Conservation (phyloP, 2,113 vertebrate genomes). For the Scartelaos histophorus region DNA sequence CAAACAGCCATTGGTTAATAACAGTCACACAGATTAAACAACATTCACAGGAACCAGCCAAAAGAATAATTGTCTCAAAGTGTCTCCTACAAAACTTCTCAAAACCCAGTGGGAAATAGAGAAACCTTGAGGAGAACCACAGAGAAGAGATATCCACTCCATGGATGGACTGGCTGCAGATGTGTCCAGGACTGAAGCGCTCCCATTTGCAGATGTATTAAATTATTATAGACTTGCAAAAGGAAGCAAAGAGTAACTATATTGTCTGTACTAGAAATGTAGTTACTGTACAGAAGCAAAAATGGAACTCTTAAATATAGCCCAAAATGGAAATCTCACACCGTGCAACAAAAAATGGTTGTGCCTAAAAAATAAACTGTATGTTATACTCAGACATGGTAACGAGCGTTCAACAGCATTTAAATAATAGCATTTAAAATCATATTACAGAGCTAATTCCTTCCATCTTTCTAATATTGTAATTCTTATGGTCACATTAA, state of each 20-base stretch:
- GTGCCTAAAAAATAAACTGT: neutral
- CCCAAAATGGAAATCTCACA: neutral
- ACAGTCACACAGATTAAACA: no score
- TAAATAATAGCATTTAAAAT: slow-evolving; percentile 38
- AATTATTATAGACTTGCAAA: neutral
- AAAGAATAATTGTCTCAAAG: no score
- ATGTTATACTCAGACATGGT: slow-evolving; percentile 4
- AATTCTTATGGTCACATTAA: slow-evolving; percentile 46
- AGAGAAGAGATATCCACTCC: no score
- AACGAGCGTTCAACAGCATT: slow-evolving; percentile 52
- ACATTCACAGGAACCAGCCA: no score
- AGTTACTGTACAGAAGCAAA: slow-evolving; percentile 25
- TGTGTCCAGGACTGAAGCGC: no score
- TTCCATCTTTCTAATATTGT: slow-evolving; percentile 42
- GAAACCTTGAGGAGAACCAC: no score
- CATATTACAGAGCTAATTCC: slow-evolving; percentile 23
- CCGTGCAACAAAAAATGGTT: neutral
- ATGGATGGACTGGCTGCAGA: no score
- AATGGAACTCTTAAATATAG: slow-evolving; percentile 19
- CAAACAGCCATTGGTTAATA: no score
- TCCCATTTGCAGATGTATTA: no score
- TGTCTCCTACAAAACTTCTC: no score
- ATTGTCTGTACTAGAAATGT: slow-evolving; percentile 21
- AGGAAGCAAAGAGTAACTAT: neutral
- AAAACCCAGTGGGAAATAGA: no score